A percentile compares a stretch with the other conserved stretches of the same genome.
These are phyloP conservation scores for Sandelia bainsii DNA, from an alignment of 2,797 vertebrate species.

Conservation along the genomic window DNA sequence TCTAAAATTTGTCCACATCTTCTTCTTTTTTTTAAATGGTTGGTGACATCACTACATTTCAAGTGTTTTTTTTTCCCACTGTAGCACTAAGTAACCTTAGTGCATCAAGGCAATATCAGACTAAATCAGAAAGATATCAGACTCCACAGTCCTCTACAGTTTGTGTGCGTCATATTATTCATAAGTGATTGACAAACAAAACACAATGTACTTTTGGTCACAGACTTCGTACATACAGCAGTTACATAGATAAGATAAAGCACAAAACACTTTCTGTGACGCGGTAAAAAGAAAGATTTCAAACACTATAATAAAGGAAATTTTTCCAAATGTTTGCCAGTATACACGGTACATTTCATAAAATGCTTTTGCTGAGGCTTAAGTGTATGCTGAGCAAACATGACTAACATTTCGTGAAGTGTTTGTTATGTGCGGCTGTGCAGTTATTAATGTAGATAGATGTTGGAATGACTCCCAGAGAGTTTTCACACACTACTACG, in stretches of 20 bases:
- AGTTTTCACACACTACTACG: conserved; percentile 70
- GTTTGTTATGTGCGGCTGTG: conserved; percentile 61
- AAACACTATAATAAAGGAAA: conserved; percentile 33
- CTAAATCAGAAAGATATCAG: too few relatives aligned
- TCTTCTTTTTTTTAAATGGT: too few relatives aligned
- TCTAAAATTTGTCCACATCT: too few relatives aligned
- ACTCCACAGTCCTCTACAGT: too few relatives aligned
- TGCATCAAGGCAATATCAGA: not conserved
- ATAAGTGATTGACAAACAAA: conserved; percentile 12
- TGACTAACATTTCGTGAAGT: conserved; percentile 51
- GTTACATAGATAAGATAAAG: conserved; percentile 39
- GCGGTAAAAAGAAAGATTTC: conserved; percentile 32
- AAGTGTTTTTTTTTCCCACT: too few relatives aligned
- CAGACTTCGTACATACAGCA: conserved; percentile 9
- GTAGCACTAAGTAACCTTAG: not conserved
- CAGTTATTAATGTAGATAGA: conserved; percentile 73
- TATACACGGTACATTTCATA: conserved; percentile 29
- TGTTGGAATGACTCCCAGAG: conserved; percentile 74
- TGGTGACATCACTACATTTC: too few relatives aligned
- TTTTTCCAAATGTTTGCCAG: conserved; percentile 58
- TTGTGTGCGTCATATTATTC: not conserved
- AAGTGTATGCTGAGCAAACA: conserved; percentile 60
- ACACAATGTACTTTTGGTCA: conserved; percentile 20
- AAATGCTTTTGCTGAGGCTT: conserved; percentile 42
- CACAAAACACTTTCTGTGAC: conserved; percentile 5